Base-by-base conservation (phyloP, 2,888 invertebrate genomes). In the Lithophane semibrunnea region DNA sequence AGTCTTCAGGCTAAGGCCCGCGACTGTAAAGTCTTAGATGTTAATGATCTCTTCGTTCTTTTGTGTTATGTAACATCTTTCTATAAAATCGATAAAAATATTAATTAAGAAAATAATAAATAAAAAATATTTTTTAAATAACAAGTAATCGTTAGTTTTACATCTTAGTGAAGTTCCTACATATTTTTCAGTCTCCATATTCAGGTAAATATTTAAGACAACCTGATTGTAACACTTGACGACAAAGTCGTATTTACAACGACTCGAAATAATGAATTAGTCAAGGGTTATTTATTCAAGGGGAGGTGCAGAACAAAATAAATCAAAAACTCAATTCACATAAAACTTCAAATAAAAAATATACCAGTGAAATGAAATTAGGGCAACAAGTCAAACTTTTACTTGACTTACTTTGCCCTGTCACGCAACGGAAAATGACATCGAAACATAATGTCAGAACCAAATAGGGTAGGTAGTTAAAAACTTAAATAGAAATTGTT, bases 381-480 rank as follows among this genome's bases (percentile, higher is more conserved):
- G 94, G 94, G 92, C 92, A 94, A 94, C 93, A 94, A 94, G 93
- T 93, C 94, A 92, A 94, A 94, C 90, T 94, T 94, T 92, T 88
- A 88, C 89, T 91, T 95, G 95, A 95, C 92, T 95, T 95, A 96
- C 94, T 93, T 93, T 90, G 84, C 88, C 85, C 87, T 87, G 92
- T 93, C 96, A 96, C 96, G 96, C 96, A 91, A 95, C 84, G 81
- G 86, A 88, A 90, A 93, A 93, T 91, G 92, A 94, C 93, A 93
- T 90, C 90, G 90, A 88, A 91, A 93, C 92, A 93, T 93, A 91
- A 93, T 93, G 92, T 93, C 89, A 87, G 83, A 90, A 86, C 86
- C 88, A 92, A 92, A 91, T 92, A 88, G 89, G 90, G 90, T 88
- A 88, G 90, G 90, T 88, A 88, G 88, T 90, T 89, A 88, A 87